Evolutionary conservation across 1,140 invertebrate genomes (phyloP), one percentile per base, ranked within the genome.

Genomic region (Neotoxoptera formosana): DNA sequence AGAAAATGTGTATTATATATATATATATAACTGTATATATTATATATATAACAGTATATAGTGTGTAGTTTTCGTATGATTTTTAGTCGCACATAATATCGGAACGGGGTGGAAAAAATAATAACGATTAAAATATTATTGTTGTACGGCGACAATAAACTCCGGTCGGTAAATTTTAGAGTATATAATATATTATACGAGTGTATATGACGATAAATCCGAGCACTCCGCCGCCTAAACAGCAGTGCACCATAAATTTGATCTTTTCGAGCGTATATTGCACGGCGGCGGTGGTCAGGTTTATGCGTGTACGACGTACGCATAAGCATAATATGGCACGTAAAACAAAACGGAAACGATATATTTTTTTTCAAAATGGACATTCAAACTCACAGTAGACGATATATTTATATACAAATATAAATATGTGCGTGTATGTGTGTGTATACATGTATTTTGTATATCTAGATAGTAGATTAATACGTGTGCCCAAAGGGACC

Each of bases 101-200:
- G 88, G 17, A 60, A 90, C 34, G 53, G 36, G 36, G 34, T 60
- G 56, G 36, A 90, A 90, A 60, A 56, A 56, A 90, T 56, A 41
- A 60, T 36, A 53, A 90, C 51, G 48, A 36, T 89, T 51, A 89
- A 34, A 60, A 45, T n/a, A 20, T 21, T 90, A 67, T 60, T 41
- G 7, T 60, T 41, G 88, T 51, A 17, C 87, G 87, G 30, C 87
- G 87, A 53, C 76, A 47, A 83, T 92, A 92, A 92, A 92, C 91
- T 84, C 11, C 91, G 81, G 91, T 93, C 91, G 48, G 91, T 86
- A 86, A 93, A 93, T 84, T 93, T 93, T 14, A 36, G 36, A 89
- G 48, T n/a, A 36, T 51, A 41, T 14, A 76, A 84, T 84, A 84
- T 84, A 84, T 41, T 84, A 84, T 41, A 17, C 34, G 87, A 41